Conservation (phyloP, 2,113 vertebrate species). For the Phylloscopus trochiloides region DNA sequence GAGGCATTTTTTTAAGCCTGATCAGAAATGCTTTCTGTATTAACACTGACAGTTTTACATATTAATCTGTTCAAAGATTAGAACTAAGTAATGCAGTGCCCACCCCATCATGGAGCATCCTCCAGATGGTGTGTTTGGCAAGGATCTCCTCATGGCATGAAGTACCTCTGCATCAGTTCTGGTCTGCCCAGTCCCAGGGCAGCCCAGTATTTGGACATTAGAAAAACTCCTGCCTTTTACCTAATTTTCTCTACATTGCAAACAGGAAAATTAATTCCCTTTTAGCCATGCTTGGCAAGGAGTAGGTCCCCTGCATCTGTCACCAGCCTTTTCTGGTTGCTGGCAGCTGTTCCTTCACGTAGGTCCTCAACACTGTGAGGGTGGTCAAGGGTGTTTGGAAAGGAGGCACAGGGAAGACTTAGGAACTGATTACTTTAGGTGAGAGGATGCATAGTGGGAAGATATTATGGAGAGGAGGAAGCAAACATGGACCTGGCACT, state of each 20-base stretch:
- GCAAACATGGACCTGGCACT: background rate
- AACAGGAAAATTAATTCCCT: background rate
- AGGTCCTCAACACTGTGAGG: background rate
- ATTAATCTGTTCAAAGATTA: background rate
- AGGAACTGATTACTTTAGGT: background rate
- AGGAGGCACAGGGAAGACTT: background rate
- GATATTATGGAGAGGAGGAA: background rate
- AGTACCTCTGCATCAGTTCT: background rate
- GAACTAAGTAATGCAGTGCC: background rate
- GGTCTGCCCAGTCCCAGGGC: background rate
- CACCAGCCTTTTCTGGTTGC: background rate
- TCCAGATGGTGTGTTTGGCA: background rate
- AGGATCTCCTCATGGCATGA: background rate
- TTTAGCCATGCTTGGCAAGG: background rate
- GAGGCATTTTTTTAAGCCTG: background rate
- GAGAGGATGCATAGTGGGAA: background rate
- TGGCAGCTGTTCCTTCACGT: background rate
- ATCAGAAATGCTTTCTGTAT: background rate
- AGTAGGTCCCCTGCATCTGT: rapidly evolving
- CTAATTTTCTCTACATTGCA: background rate
- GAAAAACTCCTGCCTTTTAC: background rate
- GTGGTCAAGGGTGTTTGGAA: background rate
- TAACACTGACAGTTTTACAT: background rate
- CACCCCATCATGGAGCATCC: background rate
- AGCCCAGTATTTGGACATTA: background rate